Percentiles rank a stretch among this genome's conserved stretches.
phyloP scores from a whole-genome alignment of 2,113 vertebrate species.

The Callopanchax toddi region DNA sequence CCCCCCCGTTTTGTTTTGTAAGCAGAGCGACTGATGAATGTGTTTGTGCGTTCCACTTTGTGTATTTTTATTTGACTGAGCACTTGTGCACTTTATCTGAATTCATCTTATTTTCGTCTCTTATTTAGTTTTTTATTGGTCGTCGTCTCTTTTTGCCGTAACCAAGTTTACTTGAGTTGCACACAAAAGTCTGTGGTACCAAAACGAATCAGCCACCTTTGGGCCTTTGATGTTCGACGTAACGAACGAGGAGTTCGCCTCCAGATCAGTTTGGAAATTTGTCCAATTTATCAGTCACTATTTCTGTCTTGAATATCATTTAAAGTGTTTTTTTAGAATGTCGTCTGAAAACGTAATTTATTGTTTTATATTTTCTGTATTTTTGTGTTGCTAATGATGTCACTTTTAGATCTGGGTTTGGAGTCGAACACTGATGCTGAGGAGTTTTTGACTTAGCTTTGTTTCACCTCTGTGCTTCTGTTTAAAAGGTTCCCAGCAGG shows the following conservation, averaged over 20 bases:
- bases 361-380: slow-evolving; percentile 15
- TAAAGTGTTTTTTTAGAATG: slow-evolving; percentile 1
- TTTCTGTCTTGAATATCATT: slow-evolving; percentile 29
- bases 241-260: slow-evolving; percentile 54
- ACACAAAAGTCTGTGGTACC: slow-evolving; percentile 57
- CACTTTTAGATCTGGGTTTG: slow-evolving; percentile 23
- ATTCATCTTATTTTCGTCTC: slow-evolving; percentile 41
- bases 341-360: slow-evolving; percentile 18
- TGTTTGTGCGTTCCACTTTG: slow-evolving; percentile 51
- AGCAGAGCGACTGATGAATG: slow-evolving; percentile 34
- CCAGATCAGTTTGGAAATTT: slow-evolving; percentile 25
- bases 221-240: slow-evolving; percentile 64
- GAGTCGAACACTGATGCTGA: slow-evolving; percentile 55
- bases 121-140: slow-evolving; percentile 16
- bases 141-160: slow-evolving; percentile 49
- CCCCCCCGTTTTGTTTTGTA: neutral
- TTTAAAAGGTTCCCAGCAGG: slow-evolving; percentile 34
- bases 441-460: slow-evolving; percentile 59
- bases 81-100: slow-evolving; percentile 82
- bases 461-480: slow-evolving; percentile 69
- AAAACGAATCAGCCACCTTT: slow-evolving; percentile 61
- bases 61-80: slow-evolving; percentile 61
- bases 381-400: slow-evolving; percentile 26
- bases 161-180: slow-evolving; percentile 45
- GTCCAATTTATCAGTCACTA: slow-evolving; percentile 29